Base-by-base conservation (phyloP, 2,797 vertebrate genomes). In the Hoplostethus atlanticus region DNA sequence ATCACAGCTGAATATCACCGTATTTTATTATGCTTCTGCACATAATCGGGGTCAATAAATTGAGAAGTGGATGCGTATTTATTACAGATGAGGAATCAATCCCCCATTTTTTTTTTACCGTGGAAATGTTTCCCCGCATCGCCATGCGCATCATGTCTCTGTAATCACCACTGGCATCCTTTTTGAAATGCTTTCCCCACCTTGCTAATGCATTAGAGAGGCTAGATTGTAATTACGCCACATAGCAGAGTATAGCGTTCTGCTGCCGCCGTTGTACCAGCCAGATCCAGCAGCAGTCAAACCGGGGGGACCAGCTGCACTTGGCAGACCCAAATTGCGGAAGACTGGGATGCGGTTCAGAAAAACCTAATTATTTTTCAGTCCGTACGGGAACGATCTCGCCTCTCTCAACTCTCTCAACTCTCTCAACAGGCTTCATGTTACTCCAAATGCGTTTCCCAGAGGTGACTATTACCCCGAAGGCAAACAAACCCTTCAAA, bases 331-430 rank as follows among this genome's bases (percentile, higher is more conserved):
- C 6, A 60, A 21, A 30, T 17, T 38, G 50, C 48, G 36, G 47
- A 28, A 25, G 15, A 38, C 48, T 36, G 15, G 47, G 21, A 21
- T 9, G 6, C 8, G 16, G 54, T 34, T 57, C 42, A 12, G 34
- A 59, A 56, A 58, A 21, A 21, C 31, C 2, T 6, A 34, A 58
- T 38, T 31, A 34, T 50, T 68, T 7, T 36, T 1, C 17, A 36
- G 56, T 60, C 56, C 42, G 10, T 50, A 13, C 28, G 36, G 67
- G 50, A 10, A 52, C 47, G 36, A 25, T n/a, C 28, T 51, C 36
- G 13, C n/a, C 30, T 56, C 42, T 56, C 64, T 56, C n/a, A 21
- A 36, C 30, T 56, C 42, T 56, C 64, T 56, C n/a, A 21, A 36
- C 21, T 56, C 62, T 16, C 5, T 30, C 10, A 55, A 11, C 4